Base-by-base conservation (phyloP, 2,888 invertebrate genomes). In the Eristalis arbustorum region DNA sequence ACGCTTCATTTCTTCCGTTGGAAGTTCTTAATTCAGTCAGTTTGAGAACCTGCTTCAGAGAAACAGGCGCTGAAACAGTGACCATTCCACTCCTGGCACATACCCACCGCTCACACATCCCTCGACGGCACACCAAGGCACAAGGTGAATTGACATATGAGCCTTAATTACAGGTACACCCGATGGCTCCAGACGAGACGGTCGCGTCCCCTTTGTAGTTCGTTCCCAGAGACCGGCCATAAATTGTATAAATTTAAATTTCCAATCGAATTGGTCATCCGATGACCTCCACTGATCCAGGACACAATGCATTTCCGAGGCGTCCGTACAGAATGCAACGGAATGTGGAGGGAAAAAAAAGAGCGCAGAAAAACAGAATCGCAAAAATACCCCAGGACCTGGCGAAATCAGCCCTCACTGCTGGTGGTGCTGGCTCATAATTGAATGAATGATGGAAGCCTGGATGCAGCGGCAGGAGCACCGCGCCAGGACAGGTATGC, bases 361-460 rank as follows among this genome's bases (percentile, higher is more conserved):
- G 28, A 31, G 31, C 31, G 31, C 31, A 31, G 31, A 67, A 31
- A 23, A n/a, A 49, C n/a, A 25, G 23, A 34, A 63, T 49, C 49
- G 31, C 28, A 62, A 74, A 23, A 64, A 31, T 56, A 31, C 25
- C 34, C 56, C 69, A 57, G 8, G 18, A 56, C 67, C 31, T 22
- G 57, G 59, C 25, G 59, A 14, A 59, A 13, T 49, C n/a, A 49
- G 6, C n/a, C 18, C n/a, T 2, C 49, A 5, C 31, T 31, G 31
- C 31, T 31, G 31, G 5, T 31, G 31, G 2, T 56, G 34, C 18
- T 18, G 18, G 13, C 40, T 76, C 84, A 84, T 88, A 88, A 88
- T 88, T 88, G 88, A 85, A 88, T 88, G 88, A 88, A 85, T 83
- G 88, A 84, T 88, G 82, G 87, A 83, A 81, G 83, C 74, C 71